Base-by-base conservation (phyloP, 2,888 invertebrate genomes). In the Tethea ocularis region DNA sequence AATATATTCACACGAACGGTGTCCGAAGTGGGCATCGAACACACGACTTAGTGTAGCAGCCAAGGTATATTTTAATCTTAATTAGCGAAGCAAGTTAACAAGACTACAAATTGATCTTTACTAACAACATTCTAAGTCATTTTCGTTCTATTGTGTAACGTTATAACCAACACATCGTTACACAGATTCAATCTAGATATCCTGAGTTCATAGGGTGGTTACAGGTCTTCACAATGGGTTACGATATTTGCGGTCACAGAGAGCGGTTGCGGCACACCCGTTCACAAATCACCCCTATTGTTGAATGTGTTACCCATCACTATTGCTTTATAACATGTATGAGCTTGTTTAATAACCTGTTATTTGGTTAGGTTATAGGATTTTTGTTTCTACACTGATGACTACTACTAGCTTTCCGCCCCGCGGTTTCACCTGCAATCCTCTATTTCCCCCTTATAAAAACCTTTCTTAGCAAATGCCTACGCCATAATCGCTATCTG, bases 281-380 rank as follows among this genome's bases (percentile, higher is more conserved):
- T 65, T 66, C 69, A 68, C 77, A 77, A 77, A 77, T 77, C 74
- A 77, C 68, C 58, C 36, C 68, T 57, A 77, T 77, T 77, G 76
- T 77, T 63, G 57, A 61, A 61, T 66, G 65, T 33, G 54, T 54
- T 54, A 54, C 11, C 33, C 54, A 36, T 17, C 15, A 22, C 23
- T 54, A 54, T 36, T 54, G 22, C 54, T 54, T 54, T 54, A 54
- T 36, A 22, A 20, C 54, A 5, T 54, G 15, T 36, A 46, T 33
- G 33, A 33, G 53, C 20, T 54, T 5, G 5, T 20, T 36, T 36
- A 20, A 33, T 24, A 24, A 5, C 5, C 3, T 5, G 24, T 24
- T n/a, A n/a, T 54, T 13, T 20, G n/a, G n/a, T 15, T 4, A 17
- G 13, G 20, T 46, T 7, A 1, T 7, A 20, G 17, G n/a, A 10